phyloP scores from a whole-genome alignment of 1,140 invertebrate species.

The Heliothis subflexa region DNA sequence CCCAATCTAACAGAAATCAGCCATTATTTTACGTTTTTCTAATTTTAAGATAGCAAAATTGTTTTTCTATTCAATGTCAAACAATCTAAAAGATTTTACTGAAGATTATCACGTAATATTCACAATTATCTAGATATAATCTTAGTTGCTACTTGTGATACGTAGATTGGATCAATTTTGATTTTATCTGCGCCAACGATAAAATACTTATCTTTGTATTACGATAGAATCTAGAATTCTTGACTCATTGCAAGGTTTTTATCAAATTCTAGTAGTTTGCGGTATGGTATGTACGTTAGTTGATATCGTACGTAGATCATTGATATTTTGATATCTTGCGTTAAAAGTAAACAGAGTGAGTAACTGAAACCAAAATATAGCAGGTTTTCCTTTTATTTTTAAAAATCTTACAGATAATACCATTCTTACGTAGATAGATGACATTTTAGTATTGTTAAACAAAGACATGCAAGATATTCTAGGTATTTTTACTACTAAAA shows the following conservation, averaged over 20 bases:
- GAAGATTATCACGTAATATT: slow-evolving; percentile 1
- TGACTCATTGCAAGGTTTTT: neutral
- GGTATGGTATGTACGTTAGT: neutral
- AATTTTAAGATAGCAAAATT: neutral
- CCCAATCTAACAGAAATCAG: slow-evolving; percentile 7
- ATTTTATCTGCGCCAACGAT: neutral
- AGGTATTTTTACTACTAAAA: no score
- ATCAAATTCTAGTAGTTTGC: neutral
- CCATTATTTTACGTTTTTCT: neutral
- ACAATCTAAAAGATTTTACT: slow-evolving; percentile 4
- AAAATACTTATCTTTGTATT: neutral
- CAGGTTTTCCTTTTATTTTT: neutral
- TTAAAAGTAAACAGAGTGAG: no score
- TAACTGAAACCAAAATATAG: neutral
- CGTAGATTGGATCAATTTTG: slow-evolving; percentile 12
- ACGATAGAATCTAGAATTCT: neutral
- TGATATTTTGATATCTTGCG: no score
- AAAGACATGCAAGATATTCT: no score
- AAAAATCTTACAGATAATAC: neutral
- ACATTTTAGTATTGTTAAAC: no score
- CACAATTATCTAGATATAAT: slow-evolving; percentile 3
- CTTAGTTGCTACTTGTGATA: slow-evolving; percentile 29
- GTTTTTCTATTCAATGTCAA: neutral
- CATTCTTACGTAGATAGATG: no score
- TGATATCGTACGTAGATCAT: neutral